phyloP scores from a whole-genome alignment of 2,888 invertebrate species.

The Blera fallax region DNA sequence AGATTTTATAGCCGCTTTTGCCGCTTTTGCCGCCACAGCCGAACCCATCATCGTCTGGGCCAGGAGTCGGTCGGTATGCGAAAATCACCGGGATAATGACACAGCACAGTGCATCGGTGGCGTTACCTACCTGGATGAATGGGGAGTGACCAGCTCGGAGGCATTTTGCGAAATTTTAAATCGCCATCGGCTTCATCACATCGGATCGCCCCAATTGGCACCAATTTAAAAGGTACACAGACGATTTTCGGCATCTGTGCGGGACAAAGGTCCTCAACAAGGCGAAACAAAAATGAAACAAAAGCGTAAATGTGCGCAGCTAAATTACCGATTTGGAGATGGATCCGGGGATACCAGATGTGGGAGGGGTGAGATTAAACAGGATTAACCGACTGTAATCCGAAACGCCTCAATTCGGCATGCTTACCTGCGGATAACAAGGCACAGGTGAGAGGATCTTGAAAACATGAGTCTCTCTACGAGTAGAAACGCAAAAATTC shows the following conservation, averaged over 20 bases:
- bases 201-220: slow-evolving; percentile 69
- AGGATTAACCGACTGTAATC: slow-evolving; percentile 52
- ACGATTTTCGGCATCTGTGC: slow-evolving; percentile 57
- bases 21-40: slow-evolving; percentile 50
- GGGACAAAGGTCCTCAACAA: slow-evolving; percentile 52
- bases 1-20: slow-evolving; percentile 61
- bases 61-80: slow-evolving; percentile 41
- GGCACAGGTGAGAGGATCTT: slow-evolving; percentile 22
- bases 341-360: neutral
- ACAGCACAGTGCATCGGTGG: slow-evolving; percentile 45
- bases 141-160: slow-evolving; percentile 60
- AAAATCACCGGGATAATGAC: slow-evolving; percentile 63
- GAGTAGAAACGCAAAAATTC: neutral
- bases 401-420: slow-evolving; percentile 35
- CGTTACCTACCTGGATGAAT: slow-evolving; percentile 59
- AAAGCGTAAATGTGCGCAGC: slow-evolving; percentile 26
- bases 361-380: slow-evolving; percentile 11
- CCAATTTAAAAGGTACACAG: slow-evolving; percentile 73
- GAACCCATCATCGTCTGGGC: slow-evolving; percentile 32
- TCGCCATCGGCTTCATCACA: slow-evolving; percentile 70
- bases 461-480: neutral
- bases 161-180: slow-evolving; percentile 67
- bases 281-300: slow-evolving; percentile 31
- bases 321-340: slow-evolving; percentile 43
- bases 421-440: slow-evolving; percentile 43